phyloP scores from a whole-genome alignment of 2,888 invertebrate genomes.

The Ryuthela nishihirai region DNA sequence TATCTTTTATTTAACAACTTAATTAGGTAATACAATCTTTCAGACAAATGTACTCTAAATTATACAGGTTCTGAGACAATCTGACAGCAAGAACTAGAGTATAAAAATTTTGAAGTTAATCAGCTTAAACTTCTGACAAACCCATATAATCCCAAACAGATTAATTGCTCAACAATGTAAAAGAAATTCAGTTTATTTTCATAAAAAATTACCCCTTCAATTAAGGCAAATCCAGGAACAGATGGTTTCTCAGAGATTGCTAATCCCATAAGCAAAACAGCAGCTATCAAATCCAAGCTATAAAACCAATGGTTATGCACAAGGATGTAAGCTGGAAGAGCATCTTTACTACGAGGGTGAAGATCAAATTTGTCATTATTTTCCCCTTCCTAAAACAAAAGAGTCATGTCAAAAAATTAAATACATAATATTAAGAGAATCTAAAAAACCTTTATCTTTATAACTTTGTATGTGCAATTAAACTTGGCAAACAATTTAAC shows the following conservation, averaged over 20 bases:
- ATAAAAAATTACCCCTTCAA: conserved; percentile 47
- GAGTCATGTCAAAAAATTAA: conserved; percentile 7
- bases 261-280: conserved; percentile 66
- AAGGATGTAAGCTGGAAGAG: conserved; percentile 77
- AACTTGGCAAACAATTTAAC: too few species aligned
- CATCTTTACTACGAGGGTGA: conserved; percentile 75
- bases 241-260: conserved; percentile 80
- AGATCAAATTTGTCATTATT: conserved; percentile 89
- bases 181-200: conserved; percentile 5
- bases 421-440: not conserved
- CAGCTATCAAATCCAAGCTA: conserved; percentile 70
- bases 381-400: conserved; percentile 67
- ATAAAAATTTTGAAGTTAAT: too few species aligned
- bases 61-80: too few species aligned
- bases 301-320: conserved; percentile 87
- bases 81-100: too few species aligned
- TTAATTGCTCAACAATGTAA: not conserved
- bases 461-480: too few species aligned
- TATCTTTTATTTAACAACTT: too few species aligned
- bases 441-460: too few species aligned
- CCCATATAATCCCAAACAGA: not conserved
- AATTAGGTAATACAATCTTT: too few species aligned
- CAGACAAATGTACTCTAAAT: too few species aligned
- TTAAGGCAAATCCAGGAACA: conserved; percentile 65
- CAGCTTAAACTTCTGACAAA: too few species aligned